A percentile compares a stretch with the other conserved stretches of the same genome.
Conservation (phyloP, 2,113 vertebrate genomes). For the Elgaria multicarinata region DNA sequence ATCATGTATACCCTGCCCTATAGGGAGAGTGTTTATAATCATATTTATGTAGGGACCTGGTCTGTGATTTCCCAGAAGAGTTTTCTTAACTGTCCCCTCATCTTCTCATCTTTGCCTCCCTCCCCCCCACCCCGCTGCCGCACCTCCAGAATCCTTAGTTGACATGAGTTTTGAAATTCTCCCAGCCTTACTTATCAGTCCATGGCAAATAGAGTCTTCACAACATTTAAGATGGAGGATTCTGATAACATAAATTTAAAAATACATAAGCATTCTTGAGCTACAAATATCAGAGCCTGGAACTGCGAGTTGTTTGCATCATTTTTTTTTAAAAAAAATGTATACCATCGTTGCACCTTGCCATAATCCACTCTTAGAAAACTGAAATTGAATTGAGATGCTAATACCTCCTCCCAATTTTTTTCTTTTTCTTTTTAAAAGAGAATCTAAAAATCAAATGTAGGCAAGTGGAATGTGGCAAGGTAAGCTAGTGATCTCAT, state of each 20-base stretch:
- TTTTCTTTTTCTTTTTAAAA: not conserved
- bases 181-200: constrained; percentile 63
- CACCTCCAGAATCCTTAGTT: constrained; percentile 62
- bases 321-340: constrained; percentile 18
- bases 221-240: constrained; percentile 54
- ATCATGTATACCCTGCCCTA: constrained; percentile 56
- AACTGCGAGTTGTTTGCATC: constrained; percentile 40
- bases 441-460: not conserved
- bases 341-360: not conserved
- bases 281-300: constrained; percentile 53
- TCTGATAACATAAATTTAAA: constrained; percentile 55
- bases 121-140: constrained; percentile 5
- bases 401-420: not conserved
- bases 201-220: constrained; percentile 54
- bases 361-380: constrained; percentile 10
- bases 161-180: constrained; percentile 66
- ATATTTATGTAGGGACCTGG: constrained; percentile 66
- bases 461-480: not conserved
- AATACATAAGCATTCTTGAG: constrained; percentile 36
- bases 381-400: constrained; percentile 17
- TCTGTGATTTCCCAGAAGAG: constrained; percentile 70
- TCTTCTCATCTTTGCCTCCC: constrained; percentile 64
- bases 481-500: not conserved
- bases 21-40: constrained; percentile 65
- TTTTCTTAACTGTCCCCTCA: constrained; percentile 61